These are phyloP conservation scores for Apis laboriosa DNA, from an alignment of 1,140 invertebrate genomes.

Conservation along the genomic window DNA sequence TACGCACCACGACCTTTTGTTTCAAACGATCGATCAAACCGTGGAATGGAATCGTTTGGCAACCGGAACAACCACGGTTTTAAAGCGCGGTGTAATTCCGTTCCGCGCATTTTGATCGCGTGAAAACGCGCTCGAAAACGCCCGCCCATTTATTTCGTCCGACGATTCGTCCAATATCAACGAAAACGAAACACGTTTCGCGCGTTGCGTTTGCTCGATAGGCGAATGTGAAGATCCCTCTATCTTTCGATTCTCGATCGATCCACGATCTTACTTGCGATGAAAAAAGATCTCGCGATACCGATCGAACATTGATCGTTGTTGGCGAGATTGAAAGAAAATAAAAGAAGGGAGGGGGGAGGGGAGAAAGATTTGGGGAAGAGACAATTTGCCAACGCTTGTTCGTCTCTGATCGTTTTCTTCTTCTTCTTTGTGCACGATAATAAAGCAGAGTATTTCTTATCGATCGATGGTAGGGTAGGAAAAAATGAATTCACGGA, in stretches of 20 bases:
- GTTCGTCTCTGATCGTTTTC: no score
- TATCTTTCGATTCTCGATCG: no score
- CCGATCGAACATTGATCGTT: background rate
- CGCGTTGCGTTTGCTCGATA: background rate
- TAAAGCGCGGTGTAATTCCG: slow-evolving; percentile 11
- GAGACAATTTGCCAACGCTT: no score
- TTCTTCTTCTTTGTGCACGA: background rate
- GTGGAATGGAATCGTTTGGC: background rate
- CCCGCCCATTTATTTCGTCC: no score
- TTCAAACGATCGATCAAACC: background rate
- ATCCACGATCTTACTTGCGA: no score
- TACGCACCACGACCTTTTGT: slow-evolving; percentile 7
- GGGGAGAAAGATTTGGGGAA: fast-evolving
- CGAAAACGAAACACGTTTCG: background rate
- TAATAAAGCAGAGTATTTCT: slow-evolving; percentile 22
- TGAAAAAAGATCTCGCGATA: background rate
- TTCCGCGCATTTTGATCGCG: background rate
- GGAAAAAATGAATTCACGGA: slow-evolving; percentile 46
- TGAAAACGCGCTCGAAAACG: background rate
- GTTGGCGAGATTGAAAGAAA: background rate
- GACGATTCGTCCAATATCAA: background rate
- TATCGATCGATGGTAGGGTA: slow-evolving; percentile 10
- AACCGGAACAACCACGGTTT: background rate
- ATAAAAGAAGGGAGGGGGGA: background rate
- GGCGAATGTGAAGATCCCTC: background rate